Percentiles rank a stretch among this genome's conserved stretches.
Conservation (phyloP, 2,888 invertebrate species). For the Orthosia gothica region DNA sequence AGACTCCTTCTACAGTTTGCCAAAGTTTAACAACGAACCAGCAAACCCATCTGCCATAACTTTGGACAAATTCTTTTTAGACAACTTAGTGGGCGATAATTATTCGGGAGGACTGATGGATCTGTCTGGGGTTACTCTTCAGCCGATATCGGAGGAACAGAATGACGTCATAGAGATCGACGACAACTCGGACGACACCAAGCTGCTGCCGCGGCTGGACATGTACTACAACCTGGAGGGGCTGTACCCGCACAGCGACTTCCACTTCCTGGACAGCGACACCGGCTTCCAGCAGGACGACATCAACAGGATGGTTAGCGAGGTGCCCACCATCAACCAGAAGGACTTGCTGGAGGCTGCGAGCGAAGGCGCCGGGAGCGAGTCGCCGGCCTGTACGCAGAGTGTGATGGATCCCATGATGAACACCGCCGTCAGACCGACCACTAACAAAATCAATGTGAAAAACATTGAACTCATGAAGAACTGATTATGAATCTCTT, state of each 20-base stretch:
- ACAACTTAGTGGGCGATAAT: conserved; percentile 87
- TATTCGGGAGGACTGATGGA: conserved; percentile 84
- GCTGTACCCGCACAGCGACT: conserved; percentile 86
- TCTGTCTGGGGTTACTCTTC: conserved; percentile 80
- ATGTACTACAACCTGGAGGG: conserved; percentile 88
- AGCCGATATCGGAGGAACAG: conserved; percentile 82
- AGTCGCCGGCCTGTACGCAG: conserved; percentile 84
- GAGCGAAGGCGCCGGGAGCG: conserved; percentile 73
- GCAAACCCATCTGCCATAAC: conserved; percentile 78
- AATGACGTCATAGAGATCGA: conserved; percentile 89
- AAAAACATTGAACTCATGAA: conserved; percentile 90
- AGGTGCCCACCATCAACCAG: conserved; percentile 82
- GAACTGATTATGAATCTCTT: conserved; percentile 73
- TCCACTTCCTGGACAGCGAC: conserved; percentile 85
- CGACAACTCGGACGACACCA: conserved; percentile 88
- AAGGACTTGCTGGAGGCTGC: conserved; percentile 79
- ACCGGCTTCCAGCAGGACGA: conserved; percentile 60
- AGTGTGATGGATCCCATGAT: conserved; percentile 89
- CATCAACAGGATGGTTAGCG: conserved; percentile 81
- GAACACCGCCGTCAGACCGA: conserved; percentile 85
- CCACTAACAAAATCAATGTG: conserved; percentile 88
- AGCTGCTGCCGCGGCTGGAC: conserved; percentile 85
- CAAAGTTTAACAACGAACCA: conserved; percentile 75
- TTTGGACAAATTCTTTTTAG: conserved; percentile 87
- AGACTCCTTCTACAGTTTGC: conserved; percentile 84